Evolutionary conservation across 2,888 invertebrate genomes (phyloP), one percentile per base, ranked within the genome.

Genomic region (Petrophora chlorosata): DNA sequence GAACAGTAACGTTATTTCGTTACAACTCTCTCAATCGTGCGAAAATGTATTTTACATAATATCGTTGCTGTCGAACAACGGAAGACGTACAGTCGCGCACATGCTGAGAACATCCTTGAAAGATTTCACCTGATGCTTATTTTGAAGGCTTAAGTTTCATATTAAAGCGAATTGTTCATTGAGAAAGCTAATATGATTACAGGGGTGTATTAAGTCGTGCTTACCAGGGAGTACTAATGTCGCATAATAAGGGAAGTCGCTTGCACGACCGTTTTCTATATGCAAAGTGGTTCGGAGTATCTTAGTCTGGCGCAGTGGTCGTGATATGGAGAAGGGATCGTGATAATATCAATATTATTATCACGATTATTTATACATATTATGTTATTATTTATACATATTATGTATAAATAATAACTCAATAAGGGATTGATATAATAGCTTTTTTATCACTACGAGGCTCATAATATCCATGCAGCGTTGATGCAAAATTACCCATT

Each of bases 161-260:
- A 39, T 23, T 53, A 0, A 16, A n/a, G 5, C 8, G 19, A n/a
- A 23, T 32, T 13, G 16, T 28, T 30, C 22, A 25, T 16, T 26
- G 13, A 25, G 26, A 29, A 26, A 13, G 7, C 33, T 3, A 30
- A 32, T 9, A 29, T 40, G 38, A 10, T 16, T 12, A 16, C 19
- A 2, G 23, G 17, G 17, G 29, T 35, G 43, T 44, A 29, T 19
- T n/a, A 22, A 45, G 39, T 51, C 40, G 36, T 35, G 48, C 38
- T 40, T 38, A 41, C 40, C 33, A 34, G 22, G 16, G 55, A 46
- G 54, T 51, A 53, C 44, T 57, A 59, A 58, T 64, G 55, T 59
- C 55, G 17, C 30, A 49, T 70, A 70, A 67, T 67, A 49, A 63
- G 64, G 69, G 65, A 67, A 63, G 67, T 63, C 33, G 61, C 43